A percentile compares a stretch with the other conserved stretches of the same genome.
These are phyloP conservation scores for Cinclus cinclus DNA, from an alignment of 2,113 vertebrate species.

Conservation along the genomic window DNA sequence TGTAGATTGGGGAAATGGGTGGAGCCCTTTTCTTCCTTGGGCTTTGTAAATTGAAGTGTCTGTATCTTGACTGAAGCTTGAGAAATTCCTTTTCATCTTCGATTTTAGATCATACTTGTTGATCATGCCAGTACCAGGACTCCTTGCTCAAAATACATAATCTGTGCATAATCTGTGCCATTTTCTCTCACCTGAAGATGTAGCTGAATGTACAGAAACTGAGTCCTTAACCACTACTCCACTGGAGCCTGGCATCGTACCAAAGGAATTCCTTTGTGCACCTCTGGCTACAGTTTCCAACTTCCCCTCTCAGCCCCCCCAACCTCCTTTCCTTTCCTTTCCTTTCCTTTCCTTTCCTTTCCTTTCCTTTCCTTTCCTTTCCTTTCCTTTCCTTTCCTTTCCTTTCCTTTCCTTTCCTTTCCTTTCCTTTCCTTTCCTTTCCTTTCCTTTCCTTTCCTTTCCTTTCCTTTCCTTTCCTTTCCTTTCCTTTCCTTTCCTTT, in stretches of 20 bases:
- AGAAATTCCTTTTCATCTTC: not conserved
- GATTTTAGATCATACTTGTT: not conserved
- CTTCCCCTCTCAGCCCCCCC: fast-evolving
- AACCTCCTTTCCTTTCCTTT: fast-evolving
- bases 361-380: too few relatives aligned
- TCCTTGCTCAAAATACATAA: not conserved
- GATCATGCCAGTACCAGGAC: not conserved
- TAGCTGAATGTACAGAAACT: not conserved
- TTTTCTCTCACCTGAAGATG: not conserved
- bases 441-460: too few relatives aligned
- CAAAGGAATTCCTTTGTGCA: not conserved
- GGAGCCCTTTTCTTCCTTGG: not conserved
- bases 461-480: too few relatives aligned
- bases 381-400: too few relatives aligned
- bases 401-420: too few relatives aligned
- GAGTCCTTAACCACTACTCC: not conserved
- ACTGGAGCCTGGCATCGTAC: not conserved
- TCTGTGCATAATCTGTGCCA: too few relatives aligned
- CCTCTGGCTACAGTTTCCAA: not conserved
- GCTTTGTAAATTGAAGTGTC: not conserved
- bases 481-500: too few relatives aligned
- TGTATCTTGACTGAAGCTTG: not conserved
- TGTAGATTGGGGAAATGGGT: not conserved
- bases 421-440: too few relatives aligned
- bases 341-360: too few relatives aligned